Conservation (phyloP, 2,888 invertebrate species). For the Caenorhabditis sp. region DNA sequence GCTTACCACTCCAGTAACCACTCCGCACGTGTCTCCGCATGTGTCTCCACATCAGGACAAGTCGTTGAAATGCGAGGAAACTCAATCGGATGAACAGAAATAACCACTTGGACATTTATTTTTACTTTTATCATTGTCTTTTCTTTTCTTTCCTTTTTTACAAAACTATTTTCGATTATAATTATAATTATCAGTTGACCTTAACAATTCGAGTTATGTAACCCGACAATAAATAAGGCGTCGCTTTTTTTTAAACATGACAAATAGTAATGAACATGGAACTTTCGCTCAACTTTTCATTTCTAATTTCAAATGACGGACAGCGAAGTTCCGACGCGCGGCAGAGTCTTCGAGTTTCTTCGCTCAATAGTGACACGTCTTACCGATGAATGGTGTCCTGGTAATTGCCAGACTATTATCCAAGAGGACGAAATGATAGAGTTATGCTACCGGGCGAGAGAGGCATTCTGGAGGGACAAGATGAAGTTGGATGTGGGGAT, state of each 20-base stretch:
- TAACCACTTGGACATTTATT: too few relatives aligned
- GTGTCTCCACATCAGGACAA: too few relatives aligned
- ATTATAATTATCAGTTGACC: too few relatives aligned
- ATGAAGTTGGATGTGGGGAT: constrained; percentile 41
- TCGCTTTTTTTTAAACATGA: neutral
- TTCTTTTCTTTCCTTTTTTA: too few relatives aligned
- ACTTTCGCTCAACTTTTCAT: constrained; percentile 1
- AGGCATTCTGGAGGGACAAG: constrained; percentile 50
- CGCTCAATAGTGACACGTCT: constrained; percentile 55
- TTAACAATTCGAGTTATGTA: too few relatives aligned
- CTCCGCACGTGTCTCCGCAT: too few relatives aligned
- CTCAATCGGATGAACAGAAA: too few relatives aligned
- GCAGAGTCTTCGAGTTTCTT: constrained; percentile 38
- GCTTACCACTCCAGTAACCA: too few relatives aligned
- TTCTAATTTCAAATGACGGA: constrained; percentile 4
- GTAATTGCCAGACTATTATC: constrained; percentile 71
- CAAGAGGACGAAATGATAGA: constrained; percentile 75
- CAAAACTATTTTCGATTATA: too few relatives aligned
- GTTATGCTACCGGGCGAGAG: constrained; percentile 70
- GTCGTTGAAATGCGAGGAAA: too few relatives aligned
- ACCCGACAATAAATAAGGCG: neutral
- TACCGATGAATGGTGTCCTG: constrained; percentile 68
- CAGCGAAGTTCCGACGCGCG: constrained; percentile 15
- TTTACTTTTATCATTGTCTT: too few relatives aligned
- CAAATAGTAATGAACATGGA: neutral